Conservation (phyloP, 2,888 invertebrate species). For the Stictocephala bisonia region DNA sequence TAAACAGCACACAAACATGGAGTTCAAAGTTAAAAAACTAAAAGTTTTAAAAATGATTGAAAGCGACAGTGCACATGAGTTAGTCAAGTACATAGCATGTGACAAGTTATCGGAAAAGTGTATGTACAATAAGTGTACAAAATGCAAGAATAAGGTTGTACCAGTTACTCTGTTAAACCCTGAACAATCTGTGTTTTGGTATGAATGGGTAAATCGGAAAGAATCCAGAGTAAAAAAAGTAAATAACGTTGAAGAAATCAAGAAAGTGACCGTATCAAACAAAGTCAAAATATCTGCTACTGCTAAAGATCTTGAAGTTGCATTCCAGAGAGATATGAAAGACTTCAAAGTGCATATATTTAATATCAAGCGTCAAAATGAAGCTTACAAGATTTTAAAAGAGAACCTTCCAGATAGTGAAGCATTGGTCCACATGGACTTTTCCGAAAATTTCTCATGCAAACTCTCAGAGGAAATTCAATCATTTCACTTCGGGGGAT, state of each 20-base stretch:
- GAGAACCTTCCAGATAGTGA: background rate
- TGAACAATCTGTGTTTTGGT: background rate
- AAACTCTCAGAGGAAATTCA: conserved; percentile 7
- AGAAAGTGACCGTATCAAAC: background rate
- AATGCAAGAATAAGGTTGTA: background rate
- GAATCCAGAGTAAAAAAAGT: background rate
- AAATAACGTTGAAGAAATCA: background rate
- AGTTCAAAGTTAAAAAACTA: background rate
- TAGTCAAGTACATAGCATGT: background rate
- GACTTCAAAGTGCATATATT: conserved; percentile 8
- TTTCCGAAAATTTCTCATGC: conserved; percentile 9
- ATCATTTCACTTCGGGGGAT: background rate
- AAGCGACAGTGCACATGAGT: background rate
- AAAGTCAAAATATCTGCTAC: background rate
- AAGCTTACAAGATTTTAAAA: background rate
- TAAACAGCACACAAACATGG: background rate
- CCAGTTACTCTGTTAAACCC: background rate
- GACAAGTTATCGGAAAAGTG: background rate
- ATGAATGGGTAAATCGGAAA: background rate
- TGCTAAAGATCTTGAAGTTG: background rate
- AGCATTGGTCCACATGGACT: background rate
- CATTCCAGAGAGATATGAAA: conserved; percentile 8
- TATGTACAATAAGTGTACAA: background rate
- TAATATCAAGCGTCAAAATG: conserved; percentile 7
- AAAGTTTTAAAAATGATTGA: background rate